Evolutionary conservation across 2,113 vertebrate species (phyloP).

Genomic region (Corapipo altera): DNA sequence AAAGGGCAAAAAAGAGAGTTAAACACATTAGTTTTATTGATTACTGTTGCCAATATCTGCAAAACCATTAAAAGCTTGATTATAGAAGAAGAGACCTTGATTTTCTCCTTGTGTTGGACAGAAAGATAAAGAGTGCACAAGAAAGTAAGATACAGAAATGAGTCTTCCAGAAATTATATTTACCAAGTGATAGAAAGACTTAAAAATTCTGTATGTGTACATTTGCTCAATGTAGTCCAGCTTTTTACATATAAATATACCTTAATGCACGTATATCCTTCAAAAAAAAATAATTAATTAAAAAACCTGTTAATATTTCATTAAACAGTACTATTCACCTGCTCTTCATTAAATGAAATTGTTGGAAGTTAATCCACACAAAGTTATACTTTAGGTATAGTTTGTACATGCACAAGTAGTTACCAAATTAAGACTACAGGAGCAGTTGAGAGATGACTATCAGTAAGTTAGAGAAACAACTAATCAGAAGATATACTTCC

Average conservation of each 20-base stretch:
- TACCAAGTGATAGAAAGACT: background rate
- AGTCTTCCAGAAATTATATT: background rate
- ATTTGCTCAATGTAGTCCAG: background rate
- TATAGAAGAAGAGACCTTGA: background rate
- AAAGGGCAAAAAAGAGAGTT: background rate
- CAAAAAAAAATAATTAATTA: background rate
- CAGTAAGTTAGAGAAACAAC: background rate
- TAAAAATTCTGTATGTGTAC: background rate
- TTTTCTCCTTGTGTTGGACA: background rate
- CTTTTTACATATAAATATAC: background rate
- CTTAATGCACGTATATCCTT: background rate
- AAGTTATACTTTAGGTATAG: background rate
- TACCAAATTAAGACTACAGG: background rate
- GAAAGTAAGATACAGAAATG: background rate
- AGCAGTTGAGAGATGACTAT: background rate
- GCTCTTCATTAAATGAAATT: background rate
- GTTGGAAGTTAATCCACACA: background rate
- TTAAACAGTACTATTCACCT: background rate
- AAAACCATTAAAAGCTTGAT: background rate
- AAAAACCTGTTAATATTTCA: background rate
- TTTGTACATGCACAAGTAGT: background rate
- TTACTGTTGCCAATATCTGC: background rate
- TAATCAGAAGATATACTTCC: background rate
- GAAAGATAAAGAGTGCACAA: background rate
- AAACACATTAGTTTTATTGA: slow-evolving; percentile 27